These are phyloP conservation scores for Mus spretus DNA, from an alignment of 2,797 vertebrate species.

Conservation along the genomic window DNA sequence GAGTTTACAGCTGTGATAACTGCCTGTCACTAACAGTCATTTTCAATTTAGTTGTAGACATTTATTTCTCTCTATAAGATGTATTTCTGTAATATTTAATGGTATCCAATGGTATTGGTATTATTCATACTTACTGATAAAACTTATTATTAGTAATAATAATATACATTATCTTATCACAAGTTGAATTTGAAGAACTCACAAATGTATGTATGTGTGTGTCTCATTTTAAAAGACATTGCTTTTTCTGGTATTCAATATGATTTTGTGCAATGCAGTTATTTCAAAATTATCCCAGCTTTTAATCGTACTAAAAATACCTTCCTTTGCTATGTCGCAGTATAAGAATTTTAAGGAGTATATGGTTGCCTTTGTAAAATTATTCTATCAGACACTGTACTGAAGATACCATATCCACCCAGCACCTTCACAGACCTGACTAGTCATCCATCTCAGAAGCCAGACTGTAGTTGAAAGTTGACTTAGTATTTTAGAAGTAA, in stretches of 20 bases:
- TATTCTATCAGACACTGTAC: background rate
- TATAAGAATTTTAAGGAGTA: conserved; percentile 33
- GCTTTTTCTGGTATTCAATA: background rate
- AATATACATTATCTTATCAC: conserved; percentile 50
- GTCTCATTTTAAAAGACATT: background rate
- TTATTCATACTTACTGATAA: background rate
- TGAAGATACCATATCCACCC: background rate
- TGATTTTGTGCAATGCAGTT: background rate
- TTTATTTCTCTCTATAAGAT: background rate
- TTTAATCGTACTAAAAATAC: conserved; percentile 18
- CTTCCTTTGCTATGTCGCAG: conserved; percentile 23
- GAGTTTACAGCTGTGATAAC: background rate
- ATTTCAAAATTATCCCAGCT: conserved; percentile 23
- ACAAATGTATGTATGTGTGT: background rate
- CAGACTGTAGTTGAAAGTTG: background rate
- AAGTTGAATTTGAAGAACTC: conserved; percentile 51
- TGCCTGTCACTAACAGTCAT: background rate
- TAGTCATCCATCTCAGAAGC: background rate
- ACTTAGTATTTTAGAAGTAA: background rate
- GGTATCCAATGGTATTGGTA: background rate
- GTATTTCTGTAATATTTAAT: conserved; percentile 54
- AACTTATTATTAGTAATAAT: conserved; percentile 35
- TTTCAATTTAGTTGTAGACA: conserved; percentile 55
- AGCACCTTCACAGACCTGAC: background rate
- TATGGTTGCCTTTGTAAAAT: conserved; percentile 1